Base-by-base conservation (phyloP, 2,888 invertebrate species). In the Electrophaes corylata region DNA sequence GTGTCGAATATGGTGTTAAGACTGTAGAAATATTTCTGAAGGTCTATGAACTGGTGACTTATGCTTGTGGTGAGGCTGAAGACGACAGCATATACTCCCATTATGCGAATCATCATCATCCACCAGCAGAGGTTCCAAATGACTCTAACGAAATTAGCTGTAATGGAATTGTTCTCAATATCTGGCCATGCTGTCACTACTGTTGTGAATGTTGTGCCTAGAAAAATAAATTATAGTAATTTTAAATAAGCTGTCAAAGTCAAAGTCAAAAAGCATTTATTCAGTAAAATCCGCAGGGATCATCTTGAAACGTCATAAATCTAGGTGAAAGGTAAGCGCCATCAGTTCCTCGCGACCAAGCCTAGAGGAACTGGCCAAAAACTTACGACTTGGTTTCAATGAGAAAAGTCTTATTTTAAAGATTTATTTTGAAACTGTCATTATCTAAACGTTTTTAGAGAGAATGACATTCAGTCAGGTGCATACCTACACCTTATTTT, bases 1-100 rank as follows among this genome's bases (percentile, higher is more conserved):
- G 4, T 26, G n/a, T n/a, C n/a, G 45, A 79, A 79, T 31, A 79
- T 73, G 1, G 58, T 23, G 6, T 65, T 55, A 0, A 81, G 69
- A 1, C 58, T 61, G 11, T 64, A 46, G 60, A 80, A 81, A 57
- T 81, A 81, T 12, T 65, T 69, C 20, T 73, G 71, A 19, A 81
- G 37, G 23, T 73, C 69, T 8, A 64, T 68, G 47, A 68, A 81
- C 57, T 78, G 79, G 29, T 72, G 65, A 19, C 70, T 71, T 14
- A 78, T 43, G 37, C 68, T 66, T n/a, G 37, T 44, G 37, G 52
- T 50, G 23, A 58, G 31, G 20, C 52, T 31, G 26, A 62, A 16
- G 10, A 46, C 51, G 26, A 56, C 44, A 1, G 40, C 19, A 16
- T 61, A 61, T 14, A 58, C 45, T 14, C 18, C 43, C 18, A 62